Evolutionary conservation across 2,113 vertebrate genomes (phyloP), one percentile per base, ranked within the genome.

Genomic region (Merops nubicus): DNA sequence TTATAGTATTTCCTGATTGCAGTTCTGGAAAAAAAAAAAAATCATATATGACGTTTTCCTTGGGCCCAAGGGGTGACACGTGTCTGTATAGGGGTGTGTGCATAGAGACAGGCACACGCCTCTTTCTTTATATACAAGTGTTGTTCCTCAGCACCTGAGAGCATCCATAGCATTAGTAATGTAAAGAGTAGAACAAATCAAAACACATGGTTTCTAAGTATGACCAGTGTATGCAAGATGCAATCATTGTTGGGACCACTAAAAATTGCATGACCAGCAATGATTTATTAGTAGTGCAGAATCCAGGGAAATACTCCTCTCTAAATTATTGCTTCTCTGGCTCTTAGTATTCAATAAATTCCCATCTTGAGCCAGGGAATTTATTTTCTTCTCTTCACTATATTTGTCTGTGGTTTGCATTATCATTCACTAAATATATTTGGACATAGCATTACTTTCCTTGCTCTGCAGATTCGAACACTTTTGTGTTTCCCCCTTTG

Each of bases 251-350:
- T 95, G 67, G 57, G 96, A 89, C 53, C 75, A 94, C 78, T 93
- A 80, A 93, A 96, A 95, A 54, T 78, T 94, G 72, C 88, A 84
- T 60, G 79, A 90, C 59, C 82, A 81, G 85, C 63, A 84, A 68
- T 90, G 81, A 97, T 96, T 96, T 96, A 96, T 95, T 93, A 91
- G 77, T 94, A 93, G 42, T 78, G 50, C 34, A 93, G 94, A 97
- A 97, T 95, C 96, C 90, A 97, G 81, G 69, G 92, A 96, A 95
- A 97, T 89, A 96, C 75, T 97, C 82, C 93, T 63, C 34, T 86
- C 31, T 86, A 96, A 96, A 88, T 92, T 91, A 95, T 86, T 94
- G 64, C 94, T 95, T 95, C 72, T 86, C 87, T 96, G 91, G 86
- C 95, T 93, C 76, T 94, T 91, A 96, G 59, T n/a, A 94, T 93